These are phyloP conservation scores for Platyrinchus mystaceus DNA, from an alignment of 2,797 vertebrate species.

Conservation along the genomic window DNA sequence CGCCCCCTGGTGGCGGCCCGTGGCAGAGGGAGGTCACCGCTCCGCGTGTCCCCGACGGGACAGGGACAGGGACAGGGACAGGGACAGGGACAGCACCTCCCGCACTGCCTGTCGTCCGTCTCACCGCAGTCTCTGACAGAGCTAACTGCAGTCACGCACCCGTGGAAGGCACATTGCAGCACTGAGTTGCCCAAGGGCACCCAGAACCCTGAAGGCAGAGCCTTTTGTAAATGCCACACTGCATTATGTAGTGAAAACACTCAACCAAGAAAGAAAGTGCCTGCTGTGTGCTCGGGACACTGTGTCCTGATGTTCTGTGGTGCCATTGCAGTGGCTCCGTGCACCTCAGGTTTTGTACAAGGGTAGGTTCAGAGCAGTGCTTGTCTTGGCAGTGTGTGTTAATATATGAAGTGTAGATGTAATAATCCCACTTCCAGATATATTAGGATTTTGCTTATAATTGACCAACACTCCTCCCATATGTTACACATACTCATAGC, in stretches of 20 bases:
- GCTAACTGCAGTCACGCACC: background rate
- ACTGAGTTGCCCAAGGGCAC: background rate
- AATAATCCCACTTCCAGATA: background rate
- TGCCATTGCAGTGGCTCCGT: background rate
- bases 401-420: background rate
- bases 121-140: background rate
- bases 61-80: background rate
- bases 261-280: background rate
- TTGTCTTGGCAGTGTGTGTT: background rate
- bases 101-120: no score
- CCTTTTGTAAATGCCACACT: background rate
- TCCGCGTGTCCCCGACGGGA: background rate
- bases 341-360: background rate
- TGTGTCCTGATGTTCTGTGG: background rate
- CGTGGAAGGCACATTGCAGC: accelerated
- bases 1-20: background rate
- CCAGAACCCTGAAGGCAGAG: background rate
- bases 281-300: background rate
- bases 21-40: background rate
- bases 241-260: background rate
- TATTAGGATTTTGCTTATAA: background rate
- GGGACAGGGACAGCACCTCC: background rate
- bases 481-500: background rate
- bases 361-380: background rate
- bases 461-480: background rate